Evolutionary conservation across 2,888 invertebrate species (phyloP).

Genomic region (Drosophila borborema): DNA sequence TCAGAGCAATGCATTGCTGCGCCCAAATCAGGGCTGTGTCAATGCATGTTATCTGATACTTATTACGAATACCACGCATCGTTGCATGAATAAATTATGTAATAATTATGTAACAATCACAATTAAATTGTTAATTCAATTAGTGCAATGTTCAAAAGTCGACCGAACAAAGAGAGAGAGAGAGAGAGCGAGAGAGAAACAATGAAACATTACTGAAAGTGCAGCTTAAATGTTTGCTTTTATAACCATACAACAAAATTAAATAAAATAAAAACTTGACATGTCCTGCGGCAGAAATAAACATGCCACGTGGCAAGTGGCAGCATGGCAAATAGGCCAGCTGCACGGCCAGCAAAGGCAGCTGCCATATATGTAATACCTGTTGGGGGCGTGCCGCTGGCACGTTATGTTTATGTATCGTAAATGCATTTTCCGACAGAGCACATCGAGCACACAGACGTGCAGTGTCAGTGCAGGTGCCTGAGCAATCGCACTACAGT

Average conservation of each 20-base stretch:
- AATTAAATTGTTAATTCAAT: slow-evolving; percentile 74
- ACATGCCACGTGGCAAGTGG: slow-evolving; percentile 48
- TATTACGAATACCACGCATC: slow-evolving; percentile 12
- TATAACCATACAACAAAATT: slow-evolving; percentile 24
- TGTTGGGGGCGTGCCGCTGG: slow-evolving; percentile 48
- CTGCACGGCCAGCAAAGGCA: not conserved
- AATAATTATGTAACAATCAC: slow-evolving; percentile 67
- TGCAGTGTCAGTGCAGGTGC: slow-evolving; percentile 16
- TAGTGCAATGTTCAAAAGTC: slow-evolving; percentile 52
- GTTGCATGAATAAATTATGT: slow-evolving; percentile 63
- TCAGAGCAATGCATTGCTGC: not conserved
- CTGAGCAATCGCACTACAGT: slow-evolving; percentile 57
- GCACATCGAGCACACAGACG: slow-evolving; percentile 20
- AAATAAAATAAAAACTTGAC: slow-evolving; percentile 37
- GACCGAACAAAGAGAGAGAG: slow-evolving; percentile 14
- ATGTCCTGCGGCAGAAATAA: slow-evolving; percentile 59
- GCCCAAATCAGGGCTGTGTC: not conserved
- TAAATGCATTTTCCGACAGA: slow-evolving; percentile 65
- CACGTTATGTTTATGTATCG: slow-evolving; percentile 71
- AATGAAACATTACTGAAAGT: slow-evolving; percentile 29
- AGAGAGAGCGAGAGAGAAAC: not conserved
- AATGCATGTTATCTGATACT: slow-evolving; percentile 31
- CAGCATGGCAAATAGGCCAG: slow-evolving; percentile 34
- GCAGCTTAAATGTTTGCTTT: slow-evolving; percentile 54
- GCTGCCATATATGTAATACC: not conserved